Conservation (phyloP, 37 sponge, comb jelly and placozoan species). For the Lycopodina hypogea region DNA sequence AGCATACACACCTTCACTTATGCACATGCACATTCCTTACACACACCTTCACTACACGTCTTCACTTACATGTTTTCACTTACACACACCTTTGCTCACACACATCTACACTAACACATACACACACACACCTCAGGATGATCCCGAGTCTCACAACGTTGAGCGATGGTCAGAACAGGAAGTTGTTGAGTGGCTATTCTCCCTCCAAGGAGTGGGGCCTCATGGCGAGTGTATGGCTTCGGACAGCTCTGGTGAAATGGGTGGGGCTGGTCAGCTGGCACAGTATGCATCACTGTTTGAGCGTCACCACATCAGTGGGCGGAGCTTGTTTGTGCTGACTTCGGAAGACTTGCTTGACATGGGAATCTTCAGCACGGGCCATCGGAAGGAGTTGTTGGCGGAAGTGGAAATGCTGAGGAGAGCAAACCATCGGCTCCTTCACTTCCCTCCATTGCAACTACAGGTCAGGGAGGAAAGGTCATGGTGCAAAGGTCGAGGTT, state of each 20-base stretch:
- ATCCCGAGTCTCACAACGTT: conserved; percentile 31
- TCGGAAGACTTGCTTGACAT: conserved; percentile 76
- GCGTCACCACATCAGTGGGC: conserved; percentile 66
- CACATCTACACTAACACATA: no score
- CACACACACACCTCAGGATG: not conserved
- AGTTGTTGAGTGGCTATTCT: conserved; percentile 68
- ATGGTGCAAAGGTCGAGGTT: not conserved
- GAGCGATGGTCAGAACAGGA: conserved; percentile 73
- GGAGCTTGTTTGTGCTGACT: conserved; percentile 62
- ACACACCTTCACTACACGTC: no score
- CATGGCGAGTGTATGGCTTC: not conserved
- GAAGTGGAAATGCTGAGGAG: conserved; percentile 39
- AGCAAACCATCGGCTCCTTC: conserved; percentile 57
- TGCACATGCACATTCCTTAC: no score
- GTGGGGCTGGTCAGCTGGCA: not conserved
- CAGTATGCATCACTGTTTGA: conserved; percentile 71
- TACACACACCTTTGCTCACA: no score
- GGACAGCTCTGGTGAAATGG: no score
- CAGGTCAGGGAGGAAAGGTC: not conserved
- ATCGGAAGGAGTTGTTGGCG: conserved; percentile 76
- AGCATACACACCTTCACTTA: no score
- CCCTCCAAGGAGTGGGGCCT: not conserved
- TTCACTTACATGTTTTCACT: no score
- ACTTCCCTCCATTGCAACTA: conserved; percentile 64
- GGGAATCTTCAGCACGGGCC: conserved; percentile 71